Conservation (phyloP, 2,888 invertebrate species). For the Chironomus tentans region DNA sequence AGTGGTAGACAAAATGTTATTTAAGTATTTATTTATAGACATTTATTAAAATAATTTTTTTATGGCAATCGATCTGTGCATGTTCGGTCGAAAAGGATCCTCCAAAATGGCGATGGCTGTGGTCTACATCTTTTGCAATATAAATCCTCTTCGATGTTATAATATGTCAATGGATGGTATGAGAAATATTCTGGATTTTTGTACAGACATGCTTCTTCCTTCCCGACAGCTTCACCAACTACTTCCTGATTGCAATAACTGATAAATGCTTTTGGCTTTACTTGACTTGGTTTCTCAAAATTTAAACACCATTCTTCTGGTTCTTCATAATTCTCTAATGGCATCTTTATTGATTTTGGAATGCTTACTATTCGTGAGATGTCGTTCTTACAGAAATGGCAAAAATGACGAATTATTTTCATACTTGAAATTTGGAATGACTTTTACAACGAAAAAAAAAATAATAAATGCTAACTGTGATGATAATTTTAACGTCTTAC, state of each 20-base stretch:
- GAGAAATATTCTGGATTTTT: slow-evolving; percentile 3
- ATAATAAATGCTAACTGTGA: background rate
- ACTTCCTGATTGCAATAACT: background rate
- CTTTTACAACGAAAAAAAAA: background rate
- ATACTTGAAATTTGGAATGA: background rate
- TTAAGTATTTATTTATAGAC: no score
- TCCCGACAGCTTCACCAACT: background rate
- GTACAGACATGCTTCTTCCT: background rate
- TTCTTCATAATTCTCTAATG: background rate
- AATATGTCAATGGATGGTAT: background rate
- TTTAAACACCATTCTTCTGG: background rate
- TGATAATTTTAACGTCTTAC: background rate
- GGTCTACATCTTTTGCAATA: background rate
- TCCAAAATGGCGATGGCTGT: background rate
- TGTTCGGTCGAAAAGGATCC: no score
- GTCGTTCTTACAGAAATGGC: background rate
- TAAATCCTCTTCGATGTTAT: background rate
- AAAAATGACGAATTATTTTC: background rate
- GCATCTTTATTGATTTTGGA: background rate
- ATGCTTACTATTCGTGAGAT: background rate
- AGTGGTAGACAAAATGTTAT: no score
- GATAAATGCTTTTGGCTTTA: background rate
- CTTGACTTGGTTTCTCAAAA: background rate
- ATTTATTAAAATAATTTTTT: no score
- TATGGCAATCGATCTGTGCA: no score